Base-by-base conservation (phyloP, 2,888 invertebrate genomes). In the Xestia xanthographa region DNA sequence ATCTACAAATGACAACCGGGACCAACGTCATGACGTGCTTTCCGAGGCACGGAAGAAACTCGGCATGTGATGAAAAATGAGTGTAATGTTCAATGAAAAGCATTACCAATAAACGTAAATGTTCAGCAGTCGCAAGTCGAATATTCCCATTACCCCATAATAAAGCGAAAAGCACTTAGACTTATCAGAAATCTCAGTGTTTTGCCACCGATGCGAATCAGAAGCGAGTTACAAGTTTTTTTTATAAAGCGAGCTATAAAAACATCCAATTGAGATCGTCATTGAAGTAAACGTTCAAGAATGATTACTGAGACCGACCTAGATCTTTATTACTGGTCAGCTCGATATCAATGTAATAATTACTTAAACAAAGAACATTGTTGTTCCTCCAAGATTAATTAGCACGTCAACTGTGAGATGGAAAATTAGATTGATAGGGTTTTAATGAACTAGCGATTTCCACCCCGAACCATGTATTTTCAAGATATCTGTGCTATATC, bases 241-340 rank as follows among this genome's bases (percentile, higher is more conserved):
- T 11, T 41, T 48, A 45, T 22, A 38, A 17, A 80, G 22, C 34
- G 5, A 60, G 14, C 8, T 45, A 29, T 80, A 38, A 50, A 43
- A 80, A 50, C 50, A 66, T 53, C n/a, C 20, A n/a, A 73, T 80
- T 60, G 6, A 43, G 17, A 48, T 50, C 17, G 17, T 38, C 20
- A 50, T 50, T 66, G 66, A 53, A 80, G 50, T 14, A 17, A 29
- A 14, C 65, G 45, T 60, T 72, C 45, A 56, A 45, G 14, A 72
- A 60, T 73, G 12, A 53, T 72, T 66, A 80, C 29, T 17, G 66
- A 73, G 34, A 5, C 65, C 81, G 73, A 60, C 58, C 74, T 22
- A 66, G 80, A 45, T 80, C 29, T 65, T 38, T 53, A 67, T 43
- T 53, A 38, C 22, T 3, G 43, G 43, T 45, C 4, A 53, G 14